Evolutionary conservation across 2,113 vertebrate species (phyloP), one percentile per base, ranked within the genome.

Genomic region (Nothobranchius kuhntae): DNA sequence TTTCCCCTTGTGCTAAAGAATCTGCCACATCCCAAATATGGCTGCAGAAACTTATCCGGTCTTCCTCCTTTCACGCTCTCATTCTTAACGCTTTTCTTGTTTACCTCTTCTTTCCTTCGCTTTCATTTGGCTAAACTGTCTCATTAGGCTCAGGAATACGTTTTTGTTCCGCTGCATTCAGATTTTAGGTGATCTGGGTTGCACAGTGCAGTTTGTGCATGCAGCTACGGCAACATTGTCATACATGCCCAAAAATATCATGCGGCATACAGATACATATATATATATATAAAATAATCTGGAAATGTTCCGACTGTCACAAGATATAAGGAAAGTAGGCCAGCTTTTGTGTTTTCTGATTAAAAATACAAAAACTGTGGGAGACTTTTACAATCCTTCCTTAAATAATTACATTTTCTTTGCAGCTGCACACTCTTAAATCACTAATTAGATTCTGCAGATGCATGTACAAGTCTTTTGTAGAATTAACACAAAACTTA

Each of bases 41-140:
- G 83, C 89, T 86, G 72, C 66, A 75, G 83, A 86, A 83, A 82
- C 87, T 80, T 64, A 71, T 76, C 55, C 72, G 73, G 77, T 63
- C 24, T 81, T 82, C 30, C 55, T 78, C 64, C 75, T 65, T 87
- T 76, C 78, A 73, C 58, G 35, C 55, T 72, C 76, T 69, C 44
- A 53, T 54, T 55, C 81, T 74, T 36, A 63, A 67, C 57, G 71
- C 81, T 80, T 75, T 58, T 72, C 71, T 67, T 61, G 56, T 65
- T 62, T 52, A 71, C 65, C 65, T 44, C 58, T 60, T 38, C 55
- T 51, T 36, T 73, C 21, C 48, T 61, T 61, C 15, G 47, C 52
- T 69, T 72, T 78, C 56, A 42, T 63, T 64, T 65, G 52, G 50
- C 70, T 36, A 5, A 45, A 53, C 50, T 62, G 47, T 35, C 46